phyloP scores from a whole-genome alignment of 2,113 vertebrate genomes.

The Anseranas semipalmata region DNA sequence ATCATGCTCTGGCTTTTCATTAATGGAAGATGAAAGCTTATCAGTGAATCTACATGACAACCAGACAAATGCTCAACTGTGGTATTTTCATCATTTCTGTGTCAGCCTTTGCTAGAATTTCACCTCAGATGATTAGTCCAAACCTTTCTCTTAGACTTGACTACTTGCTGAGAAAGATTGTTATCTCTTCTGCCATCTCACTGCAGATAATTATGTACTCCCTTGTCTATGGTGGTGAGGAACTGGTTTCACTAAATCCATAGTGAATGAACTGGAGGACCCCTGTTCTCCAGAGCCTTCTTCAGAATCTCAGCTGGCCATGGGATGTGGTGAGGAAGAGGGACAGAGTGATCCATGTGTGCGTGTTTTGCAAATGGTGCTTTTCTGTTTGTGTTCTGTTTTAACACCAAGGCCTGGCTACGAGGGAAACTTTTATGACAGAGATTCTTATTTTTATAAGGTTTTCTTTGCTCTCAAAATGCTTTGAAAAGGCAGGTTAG shows the following conservation, averaged over 20 bases:
- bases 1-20: neutral
- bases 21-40: neutral
- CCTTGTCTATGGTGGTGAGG: neutral
- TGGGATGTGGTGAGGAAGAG: neutral
- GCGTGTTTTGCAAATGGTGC: neutral
- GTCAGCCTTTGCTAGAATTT: neutral
- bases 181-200: neutral
- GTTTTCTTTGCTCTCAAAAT: neutral
- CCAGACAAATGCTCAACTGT: neutral
- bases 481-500: neutral
- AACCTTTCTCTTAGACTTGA: neutral
- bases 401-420: neutral
- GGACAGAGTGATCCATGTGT: neutral
- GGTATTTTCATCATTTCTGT: neutral
- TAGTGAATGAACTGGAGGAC: too few species aligned
- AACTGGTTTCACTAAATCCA: neutral
- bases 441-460: neutral
- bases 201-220: neutral
- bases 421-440: neutral
- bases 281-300: neutral
- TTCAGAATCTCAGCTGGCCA: neutral
- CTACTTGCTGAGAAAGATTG: neutral
- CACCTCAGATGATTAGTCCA: neutral
- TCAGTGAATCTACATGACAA: neutral
- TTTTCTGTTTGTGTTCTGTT: neutral